Evolutionary conservation across 2,888 invertebrate species (phyloP).

Genomic region (Platerodrilus igneus): DNA sequence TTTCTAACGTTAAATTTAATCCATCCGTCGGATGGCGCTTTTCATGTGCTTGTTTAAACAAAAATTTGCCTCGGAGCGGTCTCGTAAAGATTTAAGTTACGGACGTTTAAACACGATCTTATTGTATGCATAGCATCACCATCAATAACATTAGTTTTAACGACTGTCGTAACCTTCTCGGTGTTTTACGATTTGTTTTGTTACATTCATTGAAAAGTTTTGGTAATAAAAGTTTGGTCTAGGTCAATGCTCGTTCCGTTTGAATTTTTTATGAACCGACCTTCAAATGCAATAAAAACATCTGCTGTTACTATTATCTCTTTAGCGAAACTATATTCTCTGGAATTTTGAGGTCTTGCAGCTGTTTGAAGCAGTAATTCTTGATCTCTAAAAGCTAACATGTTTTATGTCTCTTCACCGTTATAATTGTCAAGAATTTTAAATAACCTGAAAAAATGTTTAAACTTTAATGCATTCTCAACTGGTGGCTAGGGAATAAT

Average conservation of each 20-base stretch:
- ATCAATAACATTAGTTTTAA: conserved; percentile 29
- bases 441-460: too few species aligned
- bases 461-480: too few species aligned
- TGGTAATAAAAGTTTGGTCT: conserved; percentile 30
- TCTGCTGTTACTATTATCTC: too few species aligned
- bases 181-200: conserved; percentile 40
- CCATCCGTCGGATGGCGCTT: background rate
- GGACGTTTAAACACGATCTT: conserved; percentile 26
- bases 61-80: background rate
- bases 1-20: conserved; percentile 11
- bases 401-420: too few species aligned
- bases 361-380: too few species aligned
- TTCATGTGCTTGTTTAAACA: conserved; percentile 1
- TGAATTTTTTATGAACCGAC: too few species aligned
- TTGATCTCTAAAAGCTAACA: too few species aligned
- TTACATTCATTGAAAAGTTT: conserved; percentile 31
- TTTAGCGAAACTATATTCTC: too few species aligned
- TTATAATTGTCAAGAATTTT: too few species aligned
- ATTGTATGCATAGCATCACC: conserved; percentile 32
- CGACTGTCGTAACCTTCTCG: conserved; percentile 34
- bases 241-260: conserved; percentile 29
- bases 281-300: too few species aligned
- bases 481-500: too few species aligned
- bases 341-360: too few species aligned
- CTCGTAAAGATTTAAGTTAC: background rate